Evolutionary conservation across 2,113 vertebrate species (phyloP), one percentile per base, ranked within the genome.

Genomic region (Apteryx owenii): DNA sequence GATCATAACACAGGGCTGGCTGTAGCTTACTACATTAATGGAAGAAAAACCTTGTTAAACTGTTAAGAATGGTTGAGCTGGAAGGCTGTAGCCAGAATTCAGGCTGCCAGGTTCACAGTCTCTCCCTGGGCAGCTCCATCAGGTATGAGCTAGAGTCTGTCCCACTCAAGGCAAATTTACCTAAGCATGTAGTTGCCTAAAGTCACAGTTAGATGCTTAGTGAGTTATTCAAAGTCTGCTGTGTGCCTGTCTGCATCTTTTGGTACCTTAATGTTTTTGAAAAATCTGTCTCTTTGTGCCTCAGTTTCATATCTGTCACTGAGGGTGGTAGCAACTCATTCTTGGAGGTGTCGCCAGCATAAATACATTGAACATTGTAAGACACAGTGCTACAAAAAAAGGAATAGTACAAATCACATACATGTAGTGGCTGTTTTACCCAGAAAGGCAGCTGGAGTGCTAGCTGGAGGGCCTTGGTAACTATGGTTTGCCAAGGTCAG

Each of bases 401-500:
- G 38, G 10, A 80, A 38, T 0, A 2, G 44, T 50, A 26, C 68
- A 86, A 96, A 95, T 96, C 95, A 66, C 2, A 0, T 14, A 12
- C 26, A 0, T 7, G 5, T 7, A 68, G 60, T 51, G 68, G 11
- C 60, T 90, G 44, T 58, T 81, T 28, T 17, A 33, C 85, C 60
- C 40, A 92, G 66, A 71, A 78, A 70, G 66, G 50, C 81, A 87
- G 75, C 25, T 36, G 5, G 79, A 85, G 64, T 36, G 44, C 71
- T 66, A 50, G 36, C 76, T 81, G 76, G 36, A 91, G 64, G 10
- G 33, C 62, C 64, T 58, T 81, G 0, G 3, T n/a, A 65, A 71
- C 85, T 84, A 10, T 9, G 6, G 42, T 89, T 92, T 84, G 58
- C 85, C 93, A 90, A 81, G 95, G 96, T 94, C 68, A 6, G 36